Evolutionary conservation across 2,888 invertebrate genomes (phyloP).

Genomic region (Chaitophorus viminalis): DNA sequence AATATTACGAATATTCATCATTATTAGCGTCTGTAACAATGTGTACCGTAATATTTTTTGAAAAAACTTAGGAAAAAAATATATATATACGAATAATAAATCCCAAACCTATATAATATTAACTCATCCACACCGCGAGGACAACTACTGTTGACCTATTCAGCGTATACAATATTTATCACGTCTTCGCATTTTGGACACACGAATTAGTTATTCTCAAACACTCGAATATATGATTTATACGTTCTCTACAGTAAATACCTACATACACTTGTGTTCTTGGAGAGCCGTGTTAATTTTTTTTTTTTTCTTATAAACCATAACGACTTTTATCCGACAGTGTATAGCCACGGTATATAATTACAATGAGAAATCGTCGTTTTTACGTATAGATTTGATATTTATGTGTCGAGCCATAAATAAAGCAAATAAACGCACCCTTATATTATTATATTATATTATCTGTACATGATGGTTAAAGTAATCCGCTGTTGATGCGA

Average conservation of each 20-base stretch:
- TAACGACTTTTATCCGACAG: too few relatives aligned
- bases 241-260: too few relatives aligned
- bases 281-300: too few relatives aligned
- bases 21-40: constrained; percentile 17
- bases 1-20: constrained; percentile 17
- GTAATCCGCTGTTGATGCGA: constrained; percentile 15
- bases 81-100: not conserved
- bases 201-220: not conserved
- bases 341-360: too few relatives aligned
- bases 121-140: not conserved
- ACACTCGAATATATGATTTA: too few relatives aligned
- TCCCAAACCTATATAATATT: not conserved
- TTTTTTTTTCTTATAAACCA: too few relatives aligned
- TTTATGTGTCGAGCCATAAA: not conserved
- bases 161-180: not conserved
- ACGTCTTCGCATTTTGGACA: not conserved
- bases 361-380: not conserved
- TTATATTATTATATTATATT: constrained; percentile 4
- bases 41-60: not conserved
- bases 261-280: too few relatives aligned
- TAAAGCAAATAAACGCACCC: not conserved
- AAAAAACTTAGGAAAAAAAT: not conserved
- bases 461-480: not conserved
- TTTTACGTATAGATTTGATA: not conserved
- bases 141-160: not conserved